phyloP scores from a whole-genome alignment of 2,888 invertebrate species.

The Phytoseiulus persimilis region DNA sequence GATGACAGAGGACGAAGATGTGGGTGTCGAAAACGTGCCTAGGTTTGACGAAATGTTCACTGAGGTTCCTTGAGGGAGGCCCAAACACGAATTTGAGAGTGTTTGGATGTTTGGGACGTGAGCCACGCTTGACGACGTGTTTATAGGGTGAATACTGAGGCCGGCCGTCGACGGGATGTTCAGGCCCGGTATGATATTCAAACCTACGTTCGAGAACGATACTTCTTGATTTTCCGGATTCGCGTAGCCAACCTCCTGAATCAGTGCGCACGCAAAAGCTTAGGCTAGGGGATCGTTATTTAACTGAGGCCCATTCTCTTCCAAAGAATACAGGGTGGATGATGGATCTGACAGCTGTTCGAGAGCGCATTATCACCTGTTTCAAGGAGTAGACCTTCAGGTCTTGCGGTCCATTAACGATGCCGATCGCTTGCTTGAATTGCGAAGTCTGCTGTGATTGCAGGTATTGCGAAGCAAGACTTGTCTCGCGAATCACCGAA shows the following conservation, averaged over 20 bases:
- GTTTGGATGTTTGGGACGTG: neutral
- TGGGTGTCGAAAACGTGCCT: neutral
- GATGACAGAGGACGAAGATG: conserved; percentile 23
- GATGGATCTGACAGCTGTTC: no score
- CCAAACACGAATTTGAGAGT: neutral
- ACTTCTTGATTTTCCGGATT: neutral
- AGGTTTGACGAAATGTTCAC: neutral
- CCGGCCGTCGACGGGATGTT: conserved; percentile 18
- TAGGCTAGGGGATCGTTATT: neutral
- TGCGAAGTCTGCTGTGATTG: neutral
- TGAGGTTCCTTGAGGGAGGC: neutral
- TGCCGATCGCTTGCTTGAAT: neutral
- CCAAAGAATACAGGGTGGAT: no score
- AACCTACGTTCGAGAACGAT: neutral
- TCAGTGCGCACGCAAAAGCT: neutral
- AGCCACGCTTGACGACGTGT: neutral
- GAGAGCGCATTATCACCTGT: neutral
- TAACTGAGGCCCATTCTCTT: no score
- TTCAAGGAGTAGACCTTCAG: neutral
- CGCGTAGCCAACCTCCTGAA: neutral
- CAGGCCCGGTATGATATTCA: conserved; percentile 14
- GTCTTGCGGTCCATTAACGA: neutral
- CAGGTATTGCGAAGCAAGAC: neutral
- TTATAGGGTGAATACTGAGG: conserved; percentile 31
- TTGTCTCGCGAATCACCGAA: conserved; percentile 36